A percentile compares a stretch with the other conserved stretches of the same genome.
These are phyloP conservation scores for Dasyurus viverrinus DNA, from an alignment of 2,113 vertebrate genomes.

Conservation along the genomic window DNA sequence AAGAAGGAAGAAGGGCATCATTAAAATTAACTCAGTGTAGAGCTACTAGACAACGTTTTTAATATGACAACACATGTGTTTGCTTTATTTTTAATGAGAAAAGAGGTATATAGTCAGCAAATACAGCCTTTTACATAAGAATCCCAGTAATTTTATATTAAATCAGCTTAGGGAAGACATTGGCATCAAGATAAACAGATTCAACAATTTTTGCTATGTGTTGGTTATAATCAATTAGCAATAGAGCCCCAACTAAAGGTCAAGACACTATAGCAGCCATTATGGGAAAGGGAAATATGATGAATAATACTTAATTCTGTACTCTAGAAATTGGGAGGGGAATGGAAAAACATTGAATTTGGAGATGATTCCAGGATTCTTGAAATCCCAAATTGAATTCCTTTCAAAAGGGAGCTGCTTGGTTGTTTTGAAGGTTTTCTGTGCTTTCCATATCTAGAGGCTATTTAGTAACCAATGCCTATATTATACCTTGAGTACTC, in stretches of 20 bases:
- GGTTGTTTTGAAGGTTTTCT: background rate
- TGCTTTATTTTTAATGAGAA: background rate
- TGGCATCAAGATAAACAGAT: slow-evolving; percentile 27
- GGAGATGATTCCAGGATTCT: background rate
- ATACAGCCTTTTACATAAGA: background rate
- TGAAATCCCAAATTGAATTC: background rate
- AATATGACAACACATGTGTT: background rate
- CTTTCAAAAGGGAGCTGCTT: background rate
- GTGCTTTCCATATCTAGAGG: background rate
- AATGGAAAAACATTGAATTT: background rate
- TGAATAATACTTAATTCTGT: background rate
- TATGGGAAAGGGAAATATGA: background rate
- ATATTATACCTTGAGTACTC: background rate
- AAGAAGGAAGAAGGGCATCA: slow-evolving; percentile 19
- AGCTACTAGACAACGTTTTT: background rate
- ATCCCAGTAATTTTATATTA: background rate
- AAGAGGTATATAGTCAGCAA: background rate
- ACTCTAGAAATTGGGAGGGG: background rate
- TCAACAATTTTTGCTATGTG: background rate
- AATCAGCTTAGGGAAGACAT: background rate
- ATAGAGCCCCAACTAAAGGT: background rate
- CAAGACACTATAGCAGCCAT: background rate
- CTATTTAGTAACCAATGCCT: background rate
- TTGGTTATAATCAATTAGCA: background rate
- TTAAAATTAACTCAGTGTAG: background rate